These are phyloP conservation scores for Macropus fuliginosus DNA, from an alignment of 2,797 vertebrate genomes.

Conservation along the genomic window DNA sequence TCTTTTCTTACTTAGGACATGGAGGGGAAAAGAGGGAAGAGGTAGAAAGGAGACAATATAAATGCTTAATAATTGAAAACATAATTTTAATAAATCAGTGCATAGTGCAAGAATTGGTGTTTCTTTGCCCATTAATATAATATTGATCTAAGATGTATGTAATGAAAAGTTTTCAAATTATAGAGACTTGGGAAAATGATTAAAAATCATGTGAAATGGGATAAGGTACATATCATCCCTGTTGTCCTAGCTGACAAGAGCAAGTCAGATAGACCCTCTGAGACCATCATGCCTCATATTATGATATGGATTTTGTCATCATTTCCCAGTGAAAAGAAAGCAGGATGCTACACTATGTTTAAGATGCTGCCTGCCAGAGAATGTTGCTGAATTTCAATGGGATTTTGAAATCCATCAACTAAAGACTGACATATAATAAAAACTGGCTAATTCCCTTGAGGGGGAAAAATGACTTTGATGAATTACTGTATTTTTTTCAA, in stretches of 20 bases:
- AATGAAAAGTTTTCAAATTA: neutral
- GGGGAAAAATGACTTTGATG: neutral
- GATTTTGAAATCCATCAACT: conserved; percentile 50
- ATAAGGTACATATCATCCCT: neutral
- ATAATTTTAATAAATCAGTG: conserved; percentile 39
- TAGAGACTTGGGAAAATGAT: neutral
- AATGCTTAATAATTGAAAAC: neutral
- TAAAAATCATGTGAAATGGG: neutral
- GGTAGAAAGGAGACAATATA: neutral
- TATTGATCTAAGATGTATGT: neutral
- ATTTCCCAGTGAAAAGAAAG: conserved; percentile 61
- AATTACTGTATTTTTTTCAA: conserved; percentile 4
- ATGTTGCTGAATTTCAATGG: conserved; percentile 52
- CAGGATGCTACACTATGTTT: conserved; percentile 11
- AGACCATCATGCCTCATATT: conserved; percentile 25
- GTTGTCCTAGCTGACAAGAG: neutral
- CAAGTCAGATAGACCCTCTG: conserved; percentile 13
- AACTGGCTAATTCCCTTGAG: conserved; percentile 1
- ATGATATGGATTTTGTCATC: conserved; percentile 57
- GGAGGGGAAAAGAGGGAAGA: fast-evolving
- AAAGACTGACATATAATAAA: conserved; percentile 29
- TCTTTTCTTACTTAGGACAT: neutral
- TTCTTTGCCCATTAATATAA: neutral
- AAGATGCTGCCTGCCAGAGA: conserved; percentile 36
- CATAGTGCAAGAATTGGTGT: neutral